Percentiles rank a stretch among this genome's conserved stretches.
Conservation (phyloP, 2,113 vertebrate genomes). For the Coptodon rendalli region DNA sequence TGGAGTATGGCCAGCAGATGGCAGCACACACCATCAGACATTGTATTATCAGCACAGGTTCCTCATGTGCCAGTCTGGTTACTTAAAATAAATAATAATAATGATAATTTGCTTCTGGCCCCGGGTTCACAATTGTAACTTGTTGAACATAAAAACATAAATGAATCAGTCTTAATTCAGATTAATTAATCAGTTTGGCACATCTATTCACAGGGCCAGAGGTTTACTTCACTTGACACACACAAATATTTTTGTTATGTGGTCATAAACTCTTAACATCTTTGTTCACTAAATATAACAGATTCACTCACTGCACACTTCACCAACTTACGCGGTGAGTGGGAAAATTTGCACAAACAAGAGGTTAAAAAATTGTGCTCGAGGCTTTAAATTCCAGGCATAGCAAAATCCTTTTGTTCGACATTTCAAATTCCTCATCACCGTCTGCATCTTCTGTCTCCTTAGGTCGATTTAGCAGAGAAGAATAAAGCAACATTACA, state of each 20-base stretch:
- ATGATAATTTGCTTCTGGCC: not conserved
- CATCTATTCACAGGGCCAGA: not conserved
- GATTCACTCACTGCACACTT: not conserved
- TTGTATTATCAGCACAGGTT: not conserved
- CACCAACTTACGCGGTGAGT: not conserved
- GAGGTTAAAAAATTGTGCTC: not conserved
- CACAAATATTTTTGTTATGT: not conserved
- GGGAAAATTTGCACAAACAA: not conserved
- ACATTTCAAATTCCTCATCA: not conserved
- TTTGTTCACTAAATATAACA: not conserved
- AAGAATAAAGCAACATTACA: not conserved
- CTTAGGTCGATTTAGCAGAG: not conserved
- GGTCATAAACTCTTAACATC: not conserved
- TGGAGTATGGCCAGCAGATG: conserved; percentile 16
- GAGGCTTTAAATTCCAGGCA: conserved; percentile 4
- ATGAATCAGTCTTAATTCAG: not conserved
- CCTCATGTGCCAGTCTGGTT: not conserved
- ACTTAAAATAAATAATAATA: too few relatives aligned
- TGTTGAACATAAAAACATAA: not conserved
- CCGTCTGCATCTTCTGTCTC: not conserved
- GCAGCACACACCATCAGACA: not conserved
- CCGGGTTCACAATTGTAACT: not conserved
- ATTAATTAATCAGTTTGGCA: not conserved
- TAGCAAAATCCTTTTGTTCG: not conserved
- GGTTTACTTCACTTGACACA: not conserved